phyloP scores from a whole-genome alignment of 1,140 invertebrate genomes.

The Lepidurus apus region DNA sequence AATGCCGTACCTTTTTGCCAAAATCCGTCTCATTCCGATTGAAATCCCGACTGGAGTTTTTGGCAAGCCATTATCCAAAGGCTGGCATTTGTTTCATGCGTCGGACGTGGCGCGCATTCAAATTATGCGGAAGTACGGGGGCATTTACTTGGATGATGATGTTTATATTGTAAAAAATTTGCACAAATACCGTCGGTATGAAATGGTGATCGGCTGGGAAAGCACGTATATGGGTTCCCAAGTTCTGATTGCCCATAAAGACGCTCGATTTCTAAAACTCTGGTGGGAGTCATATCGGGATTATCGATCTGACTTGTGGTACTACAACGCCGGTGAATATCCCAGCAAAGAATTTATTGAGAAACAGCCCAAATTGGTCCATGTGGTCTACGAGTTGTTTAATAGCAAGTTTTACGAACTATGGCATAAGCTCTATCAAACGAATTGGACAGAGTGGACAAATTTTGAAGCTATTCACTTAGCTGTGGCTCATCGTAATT shows the following conservation, averaged over 20 bases:
- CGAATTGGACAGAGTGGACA: background rate
- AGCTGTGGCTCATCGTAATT: background rate
- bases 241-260: constrained; percentile 43
- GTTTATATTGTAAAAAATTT: constrained; percentile 44
- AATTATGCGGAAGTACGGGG: constrained; percentile 43
- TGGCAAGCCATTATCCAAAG: constrained; percentile 35
- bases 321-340: constrained; percentile 42
- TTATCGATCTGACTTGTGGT: constrained; percentile 39
- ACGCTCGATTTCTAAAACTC: constrained; percentile 41
- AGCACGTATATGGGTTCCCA: constrained; percentile 44
- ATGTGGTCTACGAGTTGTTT: background rate
- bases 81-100: constrained; percentile 42
- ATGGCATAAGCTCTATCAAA: background rate
- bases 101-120: constrained; percentile 45
- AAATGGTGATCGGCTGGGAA: constrained; percentile 44
- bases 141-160: constrained; percentile 47
- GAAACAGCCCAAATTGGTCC: background rate
- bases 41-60: constrained; percentile 39
- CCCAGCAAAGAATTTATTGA: background rate
- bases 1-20: background rate
- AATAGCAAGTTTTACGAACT: constrained; percentile 1
- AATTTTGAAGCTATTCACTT: background rate
- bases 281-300: constrained; percentile 42
- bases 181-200: constrained; percentile 43
- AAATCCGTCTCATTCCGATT: constrained; percentile 32